Evolutionary conservation across 2,888 invertebrate species (phyloP), one percentile per base, ranked within the genome.

Genomic region (Cephus pygmeus): DNA sequence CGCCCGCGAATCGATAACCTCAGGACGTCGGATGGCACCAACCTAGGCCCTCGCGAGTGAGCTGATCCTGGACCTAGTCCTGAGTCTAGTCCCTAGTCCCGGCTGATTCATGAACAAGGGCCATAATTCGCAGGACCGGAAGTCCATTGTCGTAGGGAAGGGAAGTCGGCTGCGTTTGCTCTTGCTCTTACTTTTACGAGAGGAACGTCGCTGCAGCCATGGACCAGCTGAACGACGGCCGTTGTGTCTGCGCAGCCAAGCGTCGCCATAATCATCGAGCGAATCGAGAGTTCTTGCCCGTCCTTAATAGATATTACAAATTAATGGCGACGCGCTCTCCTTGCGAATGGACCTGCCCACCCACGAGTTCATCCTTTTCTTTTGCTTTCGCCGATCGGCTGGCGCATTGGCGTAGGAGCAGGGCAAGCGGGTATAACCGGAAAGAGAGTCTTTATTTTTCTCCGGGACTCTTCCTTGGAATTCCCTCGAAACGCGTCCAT

Each of bases 271-370:
- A 71, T 71, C 71, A 71, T 71, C 71, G 71, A 9, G 71, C 71
- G 71, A 71, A 71, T 71, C 71, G n/a, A 33, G 74, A 74, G 74
- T 74, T 74, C 74, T 74, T 74, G 35, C 74, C 11, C 74, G 74
- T 33, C 36, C 74, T 34, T 74, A 74, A 74, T 74, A n/a, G 74
- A 74, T 34, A 74, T 74, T 71, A 71, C 71, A 34, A 71, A 71
- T 71, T 71, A 71, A 71, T 71, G 71, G 71, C 71, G 23, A 34
- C 71, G 31, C 71, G 31, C 56, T 56, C 56, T 56, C 23, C 23
- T 23, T 56, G 23, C 23, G 23, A 56, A 56, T 23, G 56, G 56
- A 23, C 23, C 23, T 9, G 56, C 56, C 56, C 56, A 56, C 56
- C 56, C 56, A 6, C 56, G 56, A 56, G 23, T 56, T 2, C 2